Evolutionary conservation across 2,888 invertebrate species (phyloP).

Genomic region (Bibio marci): DNA sequence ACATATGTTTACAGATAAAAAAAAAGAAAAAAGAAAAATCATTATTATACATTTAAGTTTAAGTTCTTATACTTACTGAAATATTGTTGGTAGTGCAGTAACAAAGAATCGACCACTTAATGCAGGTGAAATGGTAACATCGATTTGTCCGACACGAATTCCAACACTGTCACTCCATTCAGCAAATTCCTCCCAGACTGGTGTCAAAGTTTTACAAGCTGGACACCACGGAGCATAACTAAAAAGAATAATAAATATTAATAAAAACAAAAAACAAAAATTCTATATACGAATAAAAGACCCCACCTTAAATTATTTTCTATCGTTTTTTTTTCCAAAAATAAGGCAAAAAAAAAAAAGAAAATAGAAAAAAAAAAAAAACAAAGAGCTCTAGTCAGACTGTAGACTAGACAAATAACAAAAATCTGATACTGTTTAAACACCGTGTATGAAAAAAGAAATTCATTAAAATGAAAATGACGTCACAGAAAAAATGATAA

Average conservation of each 20-base stretch:
- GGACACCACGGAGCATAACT: constrained; percentile 99
- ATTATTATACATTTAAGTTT: constrained; percentile 2
- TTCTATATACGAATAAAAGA: too few relatives aligned
- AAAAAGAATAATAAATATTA: constrained; percentile 7
- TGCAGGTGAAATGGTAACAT: constrained; percentile 88
- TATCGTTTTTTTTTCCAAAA: too few relatives aligned
- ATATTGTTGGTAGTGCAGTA: constrained; percentile 92
- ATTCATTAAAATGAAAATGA: too few relatives aligned
- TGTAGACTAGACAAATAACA: too few relatives aligned
- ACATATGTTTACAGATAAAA: neutral
- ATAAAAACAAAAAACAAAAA: too few relatives aligned
- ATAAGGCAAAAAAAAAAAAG: neutral
- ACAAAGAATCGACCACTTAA: constrained; percentile 95
- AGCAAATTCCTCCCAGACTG: constrained; percentile 78
- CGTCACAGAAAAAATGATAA: too few relatives aligned
- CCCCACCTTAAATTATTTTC: too few relatives aligned
- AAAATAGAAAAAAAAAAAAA: neutral
- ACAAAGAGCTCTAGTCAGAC: too few relatives aligned
- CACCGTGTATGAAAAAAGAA: too few relatives aligned
- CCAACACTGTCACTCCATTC: constrained; percentile 50
- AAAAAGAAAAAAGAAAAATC: too few relatives aligned
- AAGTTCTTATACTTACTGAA: constrained; percentile 55
- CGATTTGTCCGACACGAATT: constrained; percentile 77
- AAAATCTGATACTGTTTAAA: too few relatives aligned
- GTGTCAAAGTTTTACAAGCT: constrained; percentile 78